Evolutionary conservation across 2,797 vertebrate species (phyloP), one percentile per base, ranked within the genome.

Genomic region (Coranthus polyacanthus): DNA sequence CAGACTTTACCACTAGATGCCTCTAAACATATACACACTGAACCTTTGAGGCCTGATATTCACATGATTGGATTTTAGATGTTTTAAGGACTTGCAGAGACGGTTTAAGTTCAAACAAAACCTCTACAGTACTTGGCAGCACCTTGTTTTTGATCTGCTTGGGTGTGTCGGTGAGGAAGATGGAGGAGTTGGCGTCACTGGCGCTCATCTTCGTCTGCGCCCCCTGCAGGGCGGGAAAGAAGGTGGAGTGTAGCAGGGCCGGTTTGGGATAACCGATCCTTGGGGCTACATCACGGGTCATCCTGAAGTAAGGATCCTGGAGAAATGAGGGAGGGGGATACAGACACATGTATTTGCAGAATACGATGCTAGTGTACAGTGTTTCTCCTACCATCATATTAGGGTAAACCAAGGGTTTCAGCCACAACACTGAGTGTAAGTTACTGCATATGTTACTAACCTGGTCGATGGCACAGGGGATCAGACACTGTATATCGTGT

Each of bases 141-240:
- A 98, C 98, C 96, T 99, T 99, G 84, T 92, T 96, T 89, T 98
- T 99, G 79, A 99, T 98, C 91, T 99, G 97, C 75, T 98, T 99
- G 69, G 97, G 88, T 0, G 97, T 95, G 91, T 99, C 98, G 0
- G 95, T 99, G 75, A 99, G 96, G 92, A 99, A 99, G 86, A 99
- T 98, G 20, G 98, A 97, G 39, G 98, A 96, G 86, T 97, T 98
- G 17, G 96, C 86, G 12, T 99, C 97, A 6, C 98, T 99, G 82
- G 98, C 96, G 2, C 97, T 98, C 98, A 99, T 99, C 89, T 99
- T 99, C 45, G 97, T 99, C 87, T 98, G 98, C 3, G 98, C 98
- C 11, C 98, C 98, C 88, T 99, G 98, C 49, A 99, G 92, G 13
- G 98, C 98, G 0, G 98, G 98, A 88, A 99, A 99, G 91, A 99